Percentiles rank a stretch among this genome's conserved stretches.
Conservation (phyloP, 64 coral and sea anemone genomes). For the Acropora yongei region DNA sequence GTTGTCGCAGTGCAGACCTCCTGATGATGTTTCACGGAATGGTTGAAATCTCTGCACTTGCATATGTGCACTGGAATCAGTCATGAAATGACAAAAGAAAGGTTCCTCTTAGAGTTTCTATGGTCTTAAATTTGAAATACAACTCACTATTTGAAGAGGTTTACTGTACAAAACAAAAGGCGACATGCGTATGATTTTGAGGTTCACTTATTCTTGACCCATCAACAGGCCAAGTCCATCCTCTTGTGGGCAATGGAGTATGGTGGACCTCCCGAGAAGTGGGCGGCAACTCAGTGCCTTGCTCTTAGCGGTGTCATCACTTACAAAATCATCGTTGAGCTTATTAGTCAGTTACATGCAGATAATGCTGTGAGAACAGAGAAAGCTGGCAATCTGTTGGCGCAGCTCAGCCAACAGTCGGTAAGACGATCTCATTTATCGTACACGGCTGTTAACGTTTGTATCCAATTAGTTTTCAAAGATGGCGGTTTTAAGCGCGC, state of each 20-base stretch:
- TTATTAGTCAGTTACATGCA: conserved; percentile 84
- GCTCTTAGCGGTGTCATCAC: conserved; percentile 64
- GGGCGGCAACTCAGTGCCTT: conserved; percentile 90
- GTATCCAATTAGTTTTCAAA: too few species aligned
- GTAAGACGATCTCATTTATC: conserved; percentile 50
- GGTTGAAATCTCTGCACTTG: too few species aligned
- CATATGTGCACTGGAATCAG: too few species aligned
- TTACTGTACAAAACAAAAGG: too few species aligned
- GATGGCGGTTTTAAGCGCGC: too few species aligned
- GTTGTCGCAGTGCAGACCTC: too few species aligned
- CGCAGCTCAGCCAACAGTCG: conserved; percentile 80
- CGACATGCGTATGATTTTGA: background rate
- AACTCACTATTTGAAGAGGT: too few species aligned
- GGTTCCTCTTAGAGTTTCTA: too few species aligned
- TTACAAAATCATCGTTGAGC: conserved; percentile 73
- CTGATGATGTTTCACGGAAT: too few species aligned
- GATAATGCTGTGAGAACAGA: conserved; percentile 85
- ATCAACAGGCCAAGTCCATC: conserved; percentile 56
- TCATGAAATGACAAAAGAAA: too few species aligned
- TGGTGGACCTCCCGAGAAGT: conserved; percentile 85
- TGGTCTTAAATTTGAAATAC: too few species aligned
- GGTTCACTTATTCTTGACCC: background rate
- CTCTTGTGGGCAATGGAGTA: conserved; percentile 88
- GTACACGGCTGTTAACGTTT: too few species aligned
- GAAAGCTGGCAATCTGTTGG: conserved; percentile 72